Conservation (phyloP, 2,113 vertebrate genomes). For the Mormoops blainvillei region DNA sequence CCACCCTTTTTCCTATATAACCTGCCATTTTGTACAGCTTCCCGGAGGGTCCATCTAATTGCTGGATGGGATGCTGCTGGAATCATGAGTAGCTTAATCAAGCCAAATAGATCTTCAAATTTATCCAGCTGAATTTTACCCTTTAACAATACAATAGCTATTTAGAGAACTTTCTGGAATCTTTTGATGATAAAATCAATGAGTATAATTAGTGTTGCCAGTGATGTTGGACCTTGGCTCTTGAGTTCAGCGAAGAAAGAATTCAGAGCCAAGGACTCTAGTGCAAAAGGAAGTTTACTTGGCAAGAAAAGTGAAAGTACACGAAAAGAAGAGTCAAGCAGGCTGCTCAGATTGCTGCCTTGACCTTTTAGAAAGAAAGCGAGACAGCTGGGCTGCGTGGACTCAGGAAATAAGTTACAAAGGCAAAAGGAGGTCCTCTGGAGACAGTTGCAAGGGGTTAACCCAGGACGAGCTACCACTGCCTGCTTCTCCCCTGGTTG, state of each 20-base stretch:
- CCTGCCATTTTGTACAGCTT: not conserved
- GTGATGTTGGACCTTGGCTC: not conserved
- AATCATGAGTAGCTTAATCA: not conserved
- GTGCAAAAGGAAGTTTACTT: not conserved
- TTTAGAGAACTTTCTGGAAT: slow-evolving; percentile 8
- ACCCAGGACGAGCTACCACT: not conserved
- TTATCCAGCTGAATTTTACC: not conserved
- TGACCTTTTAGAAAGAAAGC: not conserved
- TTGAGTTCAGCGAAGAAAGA: not conserved
- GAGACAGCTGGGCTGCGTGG: no score
- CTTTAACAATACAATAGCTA: not conserved
- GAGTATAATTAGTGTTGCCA: not conserved
- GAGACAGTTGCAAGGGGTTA: not conserved
- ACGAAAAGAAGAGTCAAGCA: not conserved
- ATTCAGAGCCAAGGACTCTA: not conserved
- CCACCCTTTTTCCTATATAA: not conserved
- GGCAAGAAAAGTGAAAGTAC: not conserved
- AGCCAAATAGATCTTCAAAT: not conserved
- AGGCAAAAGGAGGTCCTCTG: not conserved
- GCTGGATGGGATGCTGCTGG: not conserved
- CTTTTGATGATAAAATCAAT: not conserved
- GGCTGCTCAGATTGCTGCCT: not conserved
- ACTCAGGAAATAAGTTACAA: not conserved
- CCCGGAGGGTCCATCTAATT: not conserved
- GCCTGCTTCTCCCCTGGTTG: not conserved